Evolutionary conservation across 2,888 invertebrate genomes (phyloP).

Genomic region (Tuta absoluta): DNA sequence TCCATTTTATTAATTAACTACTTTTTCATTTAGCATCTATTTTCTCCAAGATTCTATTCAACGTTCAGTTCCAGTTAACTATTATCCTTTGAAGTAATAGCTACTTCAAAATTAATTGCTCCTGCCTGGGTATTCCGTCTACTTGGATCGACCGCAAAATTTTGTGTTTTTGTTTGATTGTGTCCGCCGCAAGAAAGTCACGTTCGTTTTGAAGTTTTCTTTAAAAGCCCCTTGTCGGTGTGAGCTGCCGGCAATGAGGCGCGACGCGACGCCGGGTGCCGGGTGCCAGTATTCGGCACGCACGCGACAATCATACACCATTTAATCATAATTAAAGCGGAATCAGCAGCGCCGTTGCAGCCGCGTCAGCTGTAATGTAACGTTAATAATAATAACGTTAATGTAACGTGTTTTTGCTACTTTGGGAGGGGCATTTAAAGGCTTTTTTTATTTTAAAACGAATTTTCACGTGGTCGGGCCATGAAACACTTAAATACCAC

Average conservation of each 20-base stretch:
- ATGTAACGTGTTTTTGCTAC: constrained; percentile 59
- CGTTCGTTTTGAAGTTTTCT: constrained; percentile 34
- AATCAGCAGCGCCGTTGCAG: constrained; percentile 68
- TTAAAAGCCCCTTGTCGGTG: constrained; percentile 37
- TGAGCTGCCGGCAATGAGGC: constrained; percentile 13
- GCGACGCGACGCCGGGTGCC: constrained; percentile 29
- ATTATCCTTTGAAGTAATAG: constrained; percentile 9
- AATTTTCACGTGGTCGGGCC: constrained; percentile 36
- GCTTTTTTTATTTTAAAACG: constrained; percentile 54
- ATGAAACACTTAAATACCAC: constrained; percentile 33
- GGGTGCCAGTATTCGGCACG: constrained; percentile 42
- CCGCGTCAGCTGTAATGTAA: constrained; percentile 66
- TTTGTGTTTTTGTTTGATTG: constrained; percentile 17
- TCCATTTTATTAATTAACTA: constrained; percentile 16
- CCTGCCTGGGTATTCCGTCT: constrained; percentile 15
- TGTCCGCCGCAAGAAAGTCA: constrained; percentile 32
- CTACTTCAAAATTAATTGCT: constrained; percentile 19
- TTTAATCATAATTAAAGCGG: constrained; percentile 79
- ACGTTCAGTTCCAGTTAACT: constrained; percentile 9
- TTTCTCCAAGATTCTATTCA: constrained; percentile 14
- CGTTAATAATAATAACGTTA: too few species aligned
- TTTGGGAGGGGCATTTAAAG: constrained; percentile 47
- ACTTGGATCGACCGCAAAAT: constrained; percentile 13
- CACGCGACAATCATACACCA: constrained; percentile 73
- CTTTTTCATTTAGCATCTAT: constrained; percentile 11